These are phyloP conservation scores for Poliocrania exsul DNA, from an alignment of 2,797 vertebrate genomes.

Conservation along the genomic window DNA sequence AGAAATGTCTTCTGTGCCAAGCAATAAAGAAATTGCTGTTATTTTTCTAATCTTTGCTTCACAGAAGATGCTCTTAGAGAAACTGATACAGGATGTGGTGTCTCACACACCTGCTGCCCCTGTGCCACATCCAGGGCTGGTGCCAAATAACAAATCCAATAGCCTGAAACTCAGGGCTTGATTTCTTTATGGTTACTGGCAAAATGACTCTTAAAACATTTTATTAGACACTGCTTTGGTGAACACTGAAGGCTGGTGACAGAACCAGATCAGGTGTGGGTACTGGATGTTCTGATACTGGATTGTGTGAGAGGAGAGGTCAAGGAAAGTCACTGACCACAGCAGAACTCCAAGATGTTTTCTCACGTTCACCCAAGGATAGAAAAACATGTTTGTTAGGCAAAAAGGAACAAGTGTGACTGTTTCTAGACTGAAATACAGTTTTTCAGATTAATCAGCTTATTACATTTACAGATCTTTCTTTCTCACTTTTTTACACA, in stretches of 20 bases:
- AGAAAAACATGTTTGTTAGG: neutral
- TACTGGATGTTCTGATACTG: neutral
- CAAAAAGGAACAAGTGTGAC: neutral
- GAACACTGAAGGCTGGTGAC: neutral
- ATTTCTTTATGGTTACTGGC: neutral
- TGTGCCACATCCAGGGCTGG: neutral
- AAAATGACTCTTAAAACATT: neutral
- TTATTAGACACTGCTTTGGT: fast-evolving
- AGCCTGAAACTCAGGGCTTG: neutral
- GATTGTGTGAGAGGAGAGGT: neutral
- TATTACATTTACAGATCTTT: neutral
- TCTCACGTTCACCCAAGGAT: neutral
- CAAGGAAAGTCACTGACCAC: neutral
- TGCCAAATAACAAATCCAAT: neutral
- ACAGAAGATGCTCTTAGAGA: neutral
- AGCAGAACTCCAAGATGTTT: neutral
- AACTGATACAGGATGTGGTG: neutral
- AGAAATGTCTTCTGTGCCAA: neutral
- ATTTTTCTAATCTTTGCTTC: neutral
- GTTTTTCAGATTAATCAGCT: neutral
- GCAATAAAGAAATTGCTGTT: neutral
- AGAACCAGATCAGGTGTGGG: neutral
- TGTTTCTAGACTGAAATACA: neutral
- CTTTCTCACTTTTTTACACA: neutral
- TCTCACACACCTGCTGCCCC: neutral